A percentile compares a stretch with the other conserved stretches of the same genome.
These are phyloP conservation scores for Anthoscopus minutus DNA, from an alignment of 2,113 vertebrate genomes.

Conservation along the genomic window DNA sequence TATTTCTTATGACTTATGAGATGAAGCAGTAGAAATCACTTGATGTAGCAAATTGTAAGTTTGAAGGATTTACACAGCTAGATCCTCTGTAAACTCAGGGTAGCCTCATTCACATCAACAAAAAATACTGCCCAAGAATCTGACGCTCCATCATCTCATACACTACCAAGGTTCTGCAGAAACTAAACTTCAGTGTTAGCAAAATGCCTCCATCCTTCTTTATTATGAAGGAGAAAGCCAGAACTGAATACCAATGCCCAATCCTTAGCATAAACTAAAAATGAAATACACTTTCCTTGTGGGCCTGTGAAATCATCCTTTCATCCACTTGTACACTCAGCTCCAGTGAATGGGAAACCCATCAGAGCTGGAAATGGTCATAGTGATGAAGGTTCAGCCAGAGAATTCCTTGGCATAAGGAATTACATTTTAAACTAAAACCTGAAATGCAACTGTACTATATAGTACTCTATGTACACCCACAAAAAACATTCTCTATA, in stretches of 20 bases:
- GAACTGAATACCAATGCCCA: neutral
- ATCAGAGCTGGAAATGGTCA: neutral
- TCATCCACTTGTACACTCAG: neutral
- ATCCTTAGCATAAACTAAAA: neutral
- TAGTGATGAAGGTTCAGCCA: neutral
- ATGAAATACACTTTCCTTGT: neutral
- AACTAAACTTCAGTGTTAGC: neutral
- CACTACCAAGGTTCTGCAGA: neutral
- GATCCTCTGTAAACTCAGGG: conserved; percentile 2
- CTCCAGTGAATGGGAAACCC: neutral
- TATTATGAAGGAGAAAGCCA: neutral
- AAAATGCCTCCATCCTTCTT: conserved; percentile 15
- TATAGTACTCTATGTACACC: neutral
- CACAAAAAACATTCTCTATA: neutral
- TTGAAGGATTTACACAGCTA: conserved; percentile 4
- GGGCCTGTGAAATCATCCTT: neutral
- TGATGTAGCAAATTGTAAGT: conserved; percentile 5
- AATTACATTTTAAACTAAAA: neutral
- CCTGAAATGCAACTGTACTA: neutral
- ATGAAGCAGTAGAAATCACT: conserved; percentile 11
- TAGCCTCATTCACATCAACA: neutral
- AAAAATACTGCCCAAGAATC: neutral
- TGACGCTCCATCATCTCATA: neutral
- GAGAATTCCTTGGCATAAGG: neutral
- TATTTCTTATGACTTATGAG: conserved; percentile 25